These are phyloP conservation scores for Lutjanus erythropterus DNA, from an alignment of 2,113 vertebrate genomes.

Conservation along the genomic window DNA sequence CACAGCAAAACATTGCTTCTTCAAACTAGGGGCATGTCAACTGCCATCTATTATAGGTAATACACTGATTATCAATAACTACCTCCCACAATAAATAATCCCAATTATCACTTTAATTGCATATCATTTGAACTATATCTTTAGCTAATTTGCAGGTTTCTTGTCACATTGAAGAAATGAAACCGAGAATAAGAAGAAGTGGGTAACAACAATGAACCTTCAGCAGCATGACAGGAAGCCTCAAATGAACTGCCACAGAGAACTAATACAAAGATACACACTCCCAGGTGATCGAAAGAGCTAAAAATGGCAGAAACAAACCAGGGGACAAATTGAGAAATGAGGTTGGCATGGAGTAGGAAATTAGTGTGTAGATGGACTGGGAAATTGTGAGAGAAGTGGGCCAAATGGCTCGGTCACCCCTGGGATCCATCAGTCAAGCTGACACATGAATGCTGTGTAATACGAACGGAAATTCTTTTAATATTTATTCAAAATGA, in stretches of 20 bases:
- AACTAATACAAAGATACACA: conserved; percentile 34
- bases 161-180: neutral
- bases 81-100: no score
- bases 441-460: conserved; percentile 59
- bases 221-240: conserved; percentile 7
- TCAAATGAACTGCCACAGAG: conserved; percentile 21
- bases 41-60: no score
- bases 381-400: conserved; percentile 72
- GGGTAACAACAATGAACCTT: neutral
- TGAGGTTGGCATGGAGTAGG: conserved; percentile 74
- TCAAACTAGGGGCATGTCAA: no score
- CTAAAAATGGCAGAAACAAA: conserved; percentile 58
- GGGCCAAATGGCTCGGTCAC: conserved; percentile 66
- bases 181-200: neutral
- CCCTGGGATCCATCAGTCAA: conserved; percentile 69
- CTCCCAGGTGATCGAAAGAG: conserved; percentile 54
- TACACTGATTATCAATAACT: no score
- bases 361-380: conserved; percentile 71
- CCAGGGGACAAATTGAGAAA: conserved; percentile 73
- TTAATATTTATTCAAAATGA: conserved; percentile 14
- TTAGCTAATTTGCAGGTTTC: neutral
- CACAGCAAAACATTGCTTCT: no score
- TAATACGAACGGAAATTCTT: conserved; percentile 49
- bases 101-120: no score
- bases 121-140: neutral